These are phyloP conservation scores for Oxyscelio sp. DNA, from an alignment of 2,888 invertebrate genomes.

Conservation along the genomic window DNA sequence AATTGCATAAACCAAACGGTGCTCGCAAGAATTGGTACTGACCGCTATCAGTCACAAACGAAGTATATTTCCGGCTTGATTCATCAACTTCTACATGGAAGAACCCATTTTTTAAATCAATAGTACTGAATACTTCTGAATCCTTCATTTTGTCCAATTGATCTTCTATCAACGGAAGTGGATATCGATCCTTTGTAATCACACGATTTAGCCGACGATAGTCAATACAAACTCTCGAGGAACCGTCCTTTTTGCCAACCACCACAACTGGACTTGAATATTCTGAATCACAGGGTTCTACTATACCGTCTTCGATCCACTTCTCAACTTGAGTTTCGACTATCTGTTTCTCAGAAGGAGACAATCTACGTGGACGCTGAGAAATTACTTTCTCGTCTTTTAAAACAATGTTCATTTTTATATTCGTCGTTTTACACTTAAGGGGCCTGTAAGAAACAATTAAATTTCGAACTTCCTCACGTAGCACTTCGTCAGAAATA, in stretches of 20 bases:
- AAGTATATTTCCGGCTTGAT: too few relatives aligned
- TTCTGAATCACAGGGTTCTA: constrained; percentile 80
- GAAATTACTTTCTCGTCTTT: constrained; percentile 78
- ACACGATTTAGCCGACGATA: not conserved
- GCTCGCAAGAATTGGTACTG: too few relatives aligned
- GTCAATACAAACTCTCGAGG: constrained; percentile 25
- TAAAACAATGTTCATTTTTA: constrained; percentile 78
- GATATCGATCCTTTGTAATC: not conserved
- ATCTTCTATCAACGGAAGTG: not conserved
- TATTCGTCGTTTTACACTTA: constrained; percentile 66
- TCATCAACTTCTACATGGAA: too few relatives aligned
- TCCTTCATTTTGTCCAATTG: not conserved
- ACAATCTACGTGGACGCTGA: constrained; percentile 72
- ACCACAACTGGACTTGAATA: constrained; percentile 73
- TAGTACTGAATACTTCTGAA: not conserved
- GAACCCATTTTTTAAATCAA: not conserved
- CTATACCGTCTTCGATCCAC: constrained; percentile 78
- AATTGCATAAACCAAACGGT: too few relatives aligned
- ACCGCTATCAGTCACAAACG: too few relatives aligned
- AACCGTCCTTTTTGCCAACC: too few relatives aligned
- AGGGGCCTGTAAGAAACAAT: constrained; percentile 74
- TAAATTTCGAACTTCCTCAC: constrained; percentile 54
- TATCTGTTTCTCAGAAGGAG: constrained; percentile 66
- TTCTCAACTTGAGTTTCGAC: constrained; percentile 79
- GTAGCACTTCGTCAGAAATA: not conserved